These are phyloP conservation scores for Ceyx margarethae DNA, from an alignment of 2,113 vertebrate species.

Conservation along the genomic window DNA sequence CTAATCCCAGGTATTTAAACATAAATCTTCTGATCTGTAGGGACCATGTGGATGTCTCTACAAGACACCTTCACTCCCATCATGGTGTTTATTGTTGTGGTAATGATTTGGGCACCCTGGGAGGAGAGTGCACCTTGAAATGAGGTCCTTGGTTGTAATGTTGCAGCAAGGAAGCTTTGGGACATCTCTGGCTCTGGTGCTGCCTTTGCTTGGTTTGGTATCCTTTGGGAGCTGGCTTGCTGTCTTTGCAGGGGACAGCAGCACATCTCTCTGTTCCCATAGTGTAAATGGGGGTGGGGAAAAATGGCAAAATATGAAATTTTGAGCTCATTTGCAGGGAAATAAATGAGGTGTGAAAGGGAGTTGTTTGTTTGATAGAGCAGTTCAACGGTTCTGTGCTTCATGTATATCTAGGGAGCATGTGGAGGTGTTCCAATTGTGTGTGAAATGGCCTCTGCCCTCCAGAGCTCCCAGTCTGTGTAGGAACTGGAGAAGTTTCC, in stretches of 20 bases:
- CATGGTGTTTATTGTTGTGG: accelerated
- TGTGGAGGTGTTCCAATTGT: background rate
- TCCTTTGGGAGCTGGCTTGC: background rate
- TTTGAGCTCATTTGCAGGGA: background rate
- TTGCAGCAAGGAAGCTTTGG: background rate
- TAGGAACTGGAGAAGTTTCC: background rate
- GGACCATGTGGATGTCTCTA: background rate
- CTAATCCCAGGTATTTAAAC: background rate
- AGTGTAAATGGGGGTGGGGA: background rate
- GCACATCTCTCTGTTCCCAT: background rate
- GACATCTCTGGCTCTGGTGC: background rate
- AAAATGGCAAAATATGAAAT: background rate
- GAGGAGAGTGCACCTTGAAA: background rate
- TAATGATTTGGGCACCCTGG: background rate
- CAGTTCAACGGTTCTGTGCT: background rate
- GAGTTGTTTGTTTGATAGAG: background rate
- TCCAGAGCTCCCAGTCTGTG: background rate
- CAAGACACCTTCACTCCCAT: background rate
- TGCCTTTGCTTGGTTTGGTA: background rate
- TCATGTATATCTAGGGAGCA: background rate
- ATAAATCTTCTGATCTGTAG: background rate
- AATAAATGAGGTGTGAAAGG: background rate
- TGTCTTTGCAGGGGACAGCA: accelerated
- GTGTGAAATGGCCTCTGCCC: background rate
- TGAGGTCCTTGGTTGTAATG: background rate